These are phyloP conservation scores for Aporophyla nigra DNA, from an alignment of 2,888 invertebrate species.

Conservation along the genomic window DNA sequence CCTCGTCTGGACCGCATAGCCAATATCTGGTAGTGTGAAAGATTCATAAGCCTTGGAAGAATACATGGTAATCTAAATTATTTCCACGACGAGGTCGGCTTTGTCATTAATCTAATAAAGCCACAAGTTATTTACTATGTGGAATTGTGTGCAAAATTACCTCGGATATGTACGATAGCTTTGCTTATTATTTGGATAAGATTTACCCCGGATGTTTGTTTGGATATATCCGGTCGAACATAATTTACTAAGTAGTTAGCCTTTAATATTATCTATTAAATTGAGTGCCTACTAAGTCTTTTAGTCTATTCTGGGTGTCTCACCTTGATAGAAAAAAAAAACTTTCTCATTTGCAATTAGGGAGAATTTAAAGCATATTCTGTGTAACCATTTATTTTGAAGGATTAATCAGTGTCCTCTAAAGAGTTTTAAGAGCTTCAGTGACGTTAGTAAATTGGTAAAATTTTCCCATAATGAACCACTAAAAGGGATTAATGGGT, in stretches of 20 bases:
- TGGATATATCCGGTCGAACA: background rate
- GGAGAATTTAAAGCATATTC: background rate
- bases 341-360: background rate
- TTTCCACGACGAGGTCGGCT: slow-evolving; percentile 33
- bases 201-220: slow-evolving; percentile 6
- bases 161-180: slow-evolving; percentile 3
- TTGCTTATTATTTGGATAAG: slow-evolving; percentile 5
- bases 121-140: background rate
- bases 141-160: slow-evolving; percentile 19
- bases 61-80: slow-evolving; percentile 43
- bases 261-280: background rate
- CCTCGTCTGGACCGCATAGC: slow-evolving; percentile 41
- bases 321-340: background rate
- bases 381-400: slow-evolving; percentile 14
- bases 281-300: background rate
- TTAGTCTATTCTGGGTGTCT: background rate
- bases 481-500: slow-evolving; percentile 46
- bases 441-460: slow-evolving; percentile 59
- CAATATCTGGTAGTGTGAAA: slow-evolving; percentile 51
- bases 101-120: slow-evolving; percentile 33
- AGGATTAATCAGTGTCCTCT: slow-evolving; percentile 27
- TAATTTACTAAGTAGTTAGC: slow-evolving; percentile 4
- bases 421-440: slow-evolving; percentile 37
- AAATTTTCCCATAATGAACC: slow-evolving; percentile 50
- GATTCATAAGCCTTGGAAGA: slow-evolving; percentile 41